Conservation (phyloP, 1,140 invertebrate genomes). For the Probaryconus sp. region DNA sequence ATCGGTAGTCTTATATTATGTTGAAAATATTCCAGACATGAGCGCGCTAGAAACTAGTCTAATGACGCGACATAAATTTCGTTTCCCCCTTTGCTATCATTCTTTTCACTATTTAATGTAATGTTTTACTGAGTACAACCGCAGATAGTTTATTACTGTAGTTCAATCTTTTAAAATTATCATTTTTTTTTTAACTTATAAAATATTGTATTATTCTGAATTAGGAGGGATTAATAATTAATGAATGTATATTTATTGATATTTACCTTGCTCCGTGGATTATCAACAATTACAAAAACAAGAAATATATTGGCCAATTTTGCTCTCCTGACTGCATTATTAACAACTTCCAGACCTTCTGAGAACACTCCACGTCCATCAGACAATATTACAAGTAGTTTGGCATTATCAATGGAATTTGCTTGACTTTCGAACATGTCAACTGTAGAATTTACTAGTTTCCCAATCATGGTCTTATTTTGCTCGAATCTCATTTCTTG, state of each 20-base stretch:
- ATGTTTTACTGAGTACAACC: too few relatives aligned
- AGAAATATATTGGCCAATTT: constrained; percentile 91
- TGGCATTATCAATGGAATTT: constrained; percentile 83
- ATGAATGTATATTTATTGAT: too few relatives aligned
- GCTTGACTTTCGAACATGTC: constrained; percentile 82
- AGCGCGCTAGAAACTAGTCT: too few relatives aligned
- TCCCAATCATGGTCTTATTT: constrained; percentile 87
- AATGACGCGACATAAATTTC: too few relatives aligned
- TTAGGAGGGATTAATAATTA: too few relatives aligned
- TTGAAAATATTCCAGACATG: too few relatives aligned
- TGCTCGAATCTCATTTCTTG: constrained; percentile 89
- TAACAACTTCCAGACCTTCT: constrained; percentile 90
- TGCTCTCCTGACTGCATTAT: constrained; percentile 88
- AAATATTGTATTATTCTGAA: too few relatives aligned
- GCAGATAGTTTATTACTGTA: too few relatives aligned
- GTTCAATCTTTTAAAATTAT: too few relatives aligned
- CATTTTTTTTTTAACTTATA: too few relatives aligned
- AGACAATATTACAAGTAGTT: constrained; percentile 94
- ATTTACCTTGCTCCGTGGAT: constrained; percentile 92
- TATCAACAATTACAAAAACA: constrained; percentile 97
- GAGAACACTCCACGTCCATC: constrained; percentile 96
- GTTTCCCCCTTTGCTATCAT: too few relatives aligned
- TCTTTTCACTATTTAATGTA: too few relatives aligned
- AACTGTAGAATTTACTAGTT: constrained; percentile 88
- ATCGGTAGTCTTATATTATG: neutral